Conservation (phyloP, 1,140 invertebrate genomes). For the Drosophila simulans region DNA sequence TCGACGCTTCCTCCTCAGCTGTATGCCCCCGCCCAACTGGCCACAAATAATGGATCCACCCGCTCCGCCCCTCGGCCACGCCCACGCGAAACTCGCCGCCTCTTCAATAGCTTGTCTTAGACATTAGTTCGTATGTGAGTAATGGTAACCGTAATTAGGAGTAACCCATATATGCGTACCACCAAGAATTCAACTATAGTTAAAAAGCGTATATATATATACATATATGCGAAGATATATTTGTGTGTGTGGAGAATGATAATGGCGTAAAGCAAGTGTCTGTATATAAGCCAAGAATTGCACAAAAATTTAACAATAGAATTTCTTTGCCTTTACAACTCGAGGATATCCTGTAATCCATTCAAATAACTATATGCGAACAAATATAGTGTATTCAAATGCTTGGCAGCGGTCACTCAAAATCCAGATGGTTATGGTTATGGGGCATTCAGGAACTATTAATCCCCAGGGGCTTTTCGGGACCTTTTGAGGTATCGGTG, state of each 20-base stretch:
- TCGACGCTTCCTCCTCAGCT: slow-evolving; percentile 66
- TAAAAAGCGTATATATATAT: slow-evolving; percentile 31
- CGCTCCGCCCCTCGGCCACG: slow-evolving; percentile 17
- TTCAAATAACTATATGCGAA: slow-evolving; percentile 16
- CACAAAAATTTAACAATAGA: slow-evolving; percentile 33
- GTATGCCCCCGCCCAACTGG: slow-evolving; percentile 14
- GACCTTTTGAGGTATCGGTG: slow-evolving; percentile 1
- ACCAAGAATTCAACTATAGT: slow-evolving; percentile 63
- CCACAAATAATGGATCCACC: not conserved
- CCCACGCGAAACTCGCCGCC: slow-evolving; percentile 23
- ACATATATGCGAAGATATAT: slow-evolving; percentile 38
- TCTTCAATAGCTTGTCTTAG: slow-evolving; percentile 69
- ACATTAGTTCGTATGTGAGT: slow-evolving; percentile 70
- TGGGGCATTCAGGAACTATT: slow-evolving; percentile 19
- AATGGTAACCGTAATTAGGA: slow-evolving; percentile 47
- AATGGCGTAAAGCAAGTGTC: slow-evolving; percentile 26
- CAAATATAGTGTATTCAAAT: slow-evolving; percentile 18
- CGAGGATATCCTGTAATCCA: slow-evolving; percentile 21
- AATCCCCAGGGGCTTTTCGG: not conserved
- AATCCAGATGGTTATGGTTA: not conserved
- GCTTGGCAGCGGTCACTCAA: slow-evolving; percentile 14
- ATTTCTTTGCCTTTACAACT: slow-evolving; percentile 23
- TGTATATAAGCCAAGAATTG: slow-evolving; percentile 32
- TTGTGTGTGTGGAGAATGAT: slow-evolving; percentile 20
- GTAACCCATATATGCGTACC: slow-evolving; percentile 62